Percentiles rank a stretch among this genome's conserved stretches.
Conservation (phyloP, 2,888 invertebrate species). For the Microctonus brassicae region DNA sequence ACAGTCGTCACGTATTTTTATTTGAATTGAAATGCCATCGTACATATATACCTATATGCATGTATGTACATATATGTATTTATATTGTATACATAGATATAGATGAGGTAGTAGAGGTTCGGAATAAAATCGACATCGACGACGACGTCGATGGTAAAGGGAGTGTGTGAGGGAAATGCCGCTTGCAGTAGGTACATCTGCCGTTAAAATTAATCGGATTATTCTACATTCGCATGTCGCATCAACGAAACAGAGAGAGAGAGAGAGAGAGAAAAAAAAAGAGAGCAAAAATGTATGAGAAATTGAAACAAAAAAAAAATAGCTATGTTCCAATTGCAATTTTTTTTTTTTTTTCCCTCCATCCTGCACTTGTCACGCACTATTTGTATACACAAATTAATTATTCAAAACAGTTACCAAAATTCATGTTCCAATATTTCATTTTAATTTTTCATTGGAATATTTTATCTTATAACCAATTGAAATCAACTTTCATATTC, state of each 20-base stretch:
- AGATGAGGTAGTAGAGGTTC: not conserved
- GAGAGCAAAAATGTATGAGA: too few species aligned
- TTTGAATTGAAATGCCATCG: not conserved
- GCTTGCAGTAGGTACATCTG: constrained; percentile 37
- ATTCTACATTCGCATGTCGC: constrained; percentile 39
- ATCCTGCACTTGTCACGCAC: not conserved
- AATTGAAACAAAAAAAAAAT: not conserved
- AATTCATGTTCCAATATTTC: not conserved
- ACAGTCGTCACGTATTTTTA: not conserved
- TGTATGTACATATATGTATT: not conserved
- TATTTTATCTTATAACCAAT: not conserved
- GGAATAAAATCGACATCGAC: not conserved
- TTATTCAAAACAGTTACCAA: not conserved
- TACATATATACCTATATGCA: not conserved
- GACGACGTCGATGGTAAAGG: too few species aligned
- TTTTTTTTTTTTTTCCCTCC: too few species aligned
- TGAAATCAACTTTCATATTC: not conserved
- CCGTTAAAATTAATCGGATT: constrained; percentile 52
- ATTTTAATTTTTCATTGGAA: not conserved
- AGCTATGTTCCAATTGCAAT: not conserved
- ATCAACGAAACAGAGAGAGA: not conserved
- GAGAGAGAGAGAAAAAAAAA: not conserved
- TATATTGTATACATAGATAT: too few species aligned
- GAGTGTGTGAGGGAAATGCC: not conserved
- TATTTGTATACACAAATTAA: not conserved